A percentile compares a stretch with the other conserved stretches of the same genome.
phyloP scores from a whole-genome alignment of 2,113 vertebrate genomes.

The Oryzias melastigma region DNA sequence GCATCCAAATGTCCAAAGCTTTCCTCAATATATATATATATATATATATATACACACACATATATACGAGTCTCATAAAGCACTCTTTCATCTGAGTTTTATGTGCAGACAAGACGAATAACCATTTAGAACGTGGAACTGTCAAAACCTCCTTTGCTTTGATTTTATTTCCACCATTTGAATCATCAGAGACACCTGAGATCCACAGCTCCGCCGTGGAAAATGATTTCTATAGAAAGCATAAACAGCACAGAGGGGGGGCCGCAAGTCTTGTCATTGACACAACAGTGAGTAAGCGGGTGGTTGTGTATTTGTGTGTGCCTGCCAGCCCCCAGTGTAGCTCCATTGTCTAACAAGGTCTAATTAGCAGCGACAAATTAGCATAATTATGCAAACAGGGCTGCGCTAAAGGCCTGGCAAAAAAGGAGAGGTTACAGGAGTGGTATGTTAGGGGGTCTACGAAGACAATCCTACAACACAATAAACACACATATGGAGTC shows the following conservation, averaged over 20 bases:
- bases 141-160: slow-evolving; percentile 14
- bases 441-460: slow-evolving; percentile 39
- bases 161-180: slow-evolving; percentile 49
- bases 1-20: not conserved
- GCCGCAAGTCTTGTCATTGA: slow-evolving; percentile 76
- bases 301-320: slow-evolving; percentile 48
- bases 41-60: too few relatives aligned
- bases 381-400: slow-evolving; percentile 81
- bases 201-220: slow-evolving; percentile 40
- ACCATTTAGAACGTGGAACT: too few relatives aligned
- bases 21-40: too few relatives aligned
- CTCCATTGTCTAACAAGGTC: slow-evolving; percentile 77
- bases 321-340: slow-evolving; percentile 66
- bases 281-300: slow-evolving; percentile 67
- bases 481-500: slow-evolving; percentile 4
- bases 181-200: slow-evolving; percentile 57
- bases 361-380: slow-evolving; percentile 81
- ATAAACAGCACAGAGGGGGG: slow-evolving; percentile 69
- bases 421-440: slow-evolving; percentile 44
- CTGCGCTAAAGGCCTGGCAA: slow-evolving; percentile 68
- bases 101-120: too few relatives aligned
- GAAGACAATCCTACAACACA: slow-evolving; percentile 24
- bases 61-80: too few relatives aligned
- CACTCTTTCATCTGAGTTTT: too few relatives aligned
- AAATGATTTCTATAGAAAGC: slow-evolving; percentile 59